Evolutionary conservation across 2,113 vertebrate species (phyloP), one percentile per base, ranked within the genome.

Genomic region (Apistogramma diplotaenia): DNA sequence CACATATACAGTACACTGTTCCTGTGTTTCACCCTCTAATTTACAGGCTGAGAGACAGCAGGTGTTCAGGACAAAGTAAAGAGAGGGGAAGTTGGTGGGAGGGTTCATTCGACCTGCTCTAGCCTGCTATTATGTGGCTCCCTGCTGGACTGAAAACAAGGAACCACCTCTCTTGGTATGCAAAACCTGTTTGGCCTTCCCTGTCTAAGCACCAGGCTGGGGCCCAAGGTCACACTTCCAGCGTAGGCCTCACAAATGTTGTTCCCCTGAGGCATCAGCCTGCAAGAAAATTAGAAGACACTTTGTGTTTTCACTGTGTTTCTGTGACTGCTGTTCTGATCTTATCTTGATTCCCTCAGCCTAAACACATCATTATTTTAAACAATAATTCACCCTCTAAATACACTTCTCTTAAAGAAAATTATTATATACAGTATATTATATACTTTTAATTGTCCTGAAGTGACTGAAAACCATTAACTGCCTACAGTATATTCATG

Each of bases 31-130:
- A 83, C 73, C 81, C 84, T 90, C 87, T 92, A 87, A 94, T 94
- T 94, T 92, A 84, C 89, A 88, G 84, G 81, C 89, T 83, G 79
- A 85, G 89, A 89, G 82, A 89, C 82, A 89, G 90, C 91, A 92
- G 88, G 91, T 91, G 93, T 86, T 86, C 85, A 43, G 81, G 82
- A 89, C 87, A 82, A 70, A 83, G 86, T 81, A 89, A 89, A 90
- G 87, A 92, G 83, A 89, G 76, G 84, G 75, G 82, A 90, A 75
- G 80, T 37, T 73, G 80, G 72, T 77, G 85, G 83, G 85, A 85
- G 85, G 81, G 74, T 76, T 82, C 6, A 21, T 72, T 87, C 46
- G 59, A 80, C 71, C 83, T 78, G 73, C 58, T 82, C 60, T 61
- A 31, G 37, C 73, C 81, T 87, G 83, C 79, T 82, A 88, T 91